Evolutionary conservation across 2,888 invertebrate species (phyloP).

Genomic region (Drosophila pseudotalamancana): DNA sequence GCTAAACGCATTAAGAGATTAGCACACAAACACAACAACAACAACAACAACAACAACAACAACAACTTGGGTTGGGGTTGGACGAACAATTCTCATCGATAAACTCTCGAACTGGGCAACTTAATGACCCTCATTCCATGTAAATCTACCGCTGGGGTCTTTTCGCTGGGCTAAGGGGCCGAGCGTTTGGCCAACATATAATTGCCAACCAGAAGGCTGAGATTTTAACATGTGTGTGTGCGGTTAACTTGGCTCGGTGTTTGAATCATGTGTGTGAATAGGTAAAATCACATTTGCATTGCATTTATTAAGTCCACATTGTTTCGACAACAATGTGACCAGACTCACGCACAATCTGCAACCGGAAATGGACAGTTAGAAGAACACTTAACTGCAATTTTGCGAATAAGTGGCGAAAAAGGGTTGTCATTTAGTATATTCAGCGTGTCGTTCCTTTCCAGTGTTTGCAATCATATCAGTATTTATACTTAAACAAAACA

Average conservation of each 20-base stretch:
- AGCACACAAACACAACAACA: slow-evolving; percentile 76
- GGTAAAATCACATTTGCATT: slow-evolving; percentile 60
- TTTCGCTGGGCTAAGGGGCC: slow-evolving; percentile 9
- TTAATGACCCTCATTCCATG: slow-evolving; percentile 75
- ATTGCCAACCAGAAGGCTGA: slow-evolving; percentile 33
- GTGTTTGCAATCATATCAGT: no score
- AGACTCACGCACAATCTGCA: slow-evolving; percentile 46
- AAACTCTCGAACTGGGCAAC: slow-evolving; percentile 61
- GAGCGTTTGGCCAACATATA: slow-evolving; percentile 54
- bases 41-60: slow-evolving; percentile 5
- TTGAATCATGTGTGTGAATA: slow-evolving; percentile 51
- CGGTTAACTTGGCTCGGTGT: slow-evolving; percentile 49
- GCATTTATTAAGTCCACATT: slow-evolving; percentile 70
- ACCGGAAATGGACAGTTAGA: slow-evolving; percentile 64
- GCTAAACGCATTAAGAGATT: slow-evolving; percentile 84
- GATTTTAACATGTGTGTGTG: slow-evolving; percentile 30
- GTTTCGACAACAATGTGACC: slow-evolving; percentile 67
- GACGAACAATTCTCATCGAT: slow-evolving; percentile 60
- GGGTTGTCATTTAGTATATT: neutral
- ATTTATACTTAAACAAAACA: no score
- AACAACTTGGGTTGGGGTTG: neutral
- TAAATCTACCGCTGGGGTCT: slow-evolving; percentile 32
- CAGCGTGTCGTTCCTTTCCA: neutral
- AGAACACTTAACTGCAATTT: slow-evolving; percentile 70
- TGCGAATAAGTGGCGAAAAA: slow-evolving; percentile 3